Evolutionary conservation across 2,113 vertebrate genomes (phyloP), one percentile per base, ranked within the genome.

Genomic region (Barbus barbus): DNA sequence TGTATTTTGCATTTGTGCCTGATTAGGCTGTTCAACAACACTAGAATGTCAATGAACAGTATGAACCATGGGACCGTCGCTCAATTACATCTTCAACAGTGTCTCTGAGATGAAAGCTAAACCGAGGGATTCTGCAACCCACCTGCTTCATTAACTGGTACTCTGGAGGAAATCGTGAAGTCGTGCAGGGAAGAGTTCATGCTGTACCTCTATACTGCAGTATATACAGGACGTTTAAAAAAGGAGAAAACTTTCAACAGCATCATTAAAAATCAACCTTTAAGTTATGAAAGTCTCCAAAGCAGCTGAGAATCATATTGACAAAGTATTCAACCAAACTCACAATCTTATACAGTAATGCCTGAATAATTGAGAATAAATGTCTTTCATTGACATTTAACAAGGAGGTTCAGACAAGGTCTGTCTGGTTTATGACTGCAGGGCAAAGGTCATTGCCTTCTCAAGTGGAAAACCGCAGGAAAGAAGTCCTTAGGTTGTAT

Each of bases 191-290:
- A 67, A 33, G 31, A 36, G 63, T 33, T 18, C 22, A 24, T 3
- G 9, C 1, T 58, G 4, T 60, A 58, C 13, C 8, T 53, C 38
- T 18, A 18, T 76, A 75, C 12, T 41, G 9, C 41, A 36, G 18
- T 22, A 58, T 9, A 71, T 18, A 58, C 36, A 20, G 48, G 18
- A 51, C 9, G 44, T 63, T 75, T 63, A 11, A 22, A 3, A 44
- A 14, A 26, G 22, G n/a, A 74, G 71, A 61, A 61, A 44, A 11
- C 36, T 13, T 18, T 9, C 77, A 63, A 63, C 0, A 1, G 48
- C 18, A 60, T 58, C 11, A 78, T 44, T 65, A 20, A 63, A 84
- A 51, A 51, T 18, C n/a, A 67, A 83, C 8, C 3, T 44, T 84
- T 77, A 38, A 56, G 75, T 58, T 12, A 36, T 36, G 33, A 36